Conservation (phyloP, 2,113 vertebrate genomes). For the Halcyon senegalensis region DNA sequence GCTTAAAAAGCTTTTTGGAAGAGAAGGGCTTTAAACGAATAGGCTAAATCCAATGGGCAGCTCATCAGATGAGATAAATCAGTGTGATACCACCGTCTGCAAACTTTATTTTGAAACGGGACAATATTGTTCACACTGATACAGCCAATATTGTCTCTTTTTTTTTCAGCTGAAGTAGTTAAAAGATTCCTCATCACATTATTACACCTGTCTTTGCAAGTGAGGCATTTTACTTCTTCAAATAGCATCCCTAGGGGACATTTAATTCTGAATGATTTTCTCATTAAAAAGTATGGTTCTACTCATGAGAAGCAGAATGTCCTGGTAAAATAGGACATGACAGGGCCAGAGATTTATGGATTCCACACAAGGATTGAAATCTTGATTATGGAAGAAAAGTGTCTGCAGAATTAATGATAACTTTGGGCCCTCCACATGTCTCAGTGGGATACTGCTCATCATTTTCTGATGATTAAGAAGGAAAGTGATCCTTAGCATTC, state of each 20-base stretch:
- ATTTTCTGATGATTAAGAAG: background rate
- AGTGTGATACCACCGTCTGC: background rate
- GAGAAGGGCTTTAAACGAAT: background rate
- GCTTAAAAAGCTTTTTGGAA: background rate
- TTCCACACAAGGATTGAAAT: background rate
- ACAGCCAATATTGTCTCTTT: background rate
- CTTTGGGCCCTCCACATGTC: background rate
- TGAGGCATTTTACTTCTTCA: slow-evolving; percentile 33
- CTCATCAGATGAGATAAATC: background rate
- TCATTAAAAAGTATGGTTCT: slow-evolving; percentile 20
- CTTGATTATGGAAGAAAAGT: background rate
- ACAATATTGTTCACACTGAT: background rate
- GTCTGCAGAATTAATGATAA: background rate
- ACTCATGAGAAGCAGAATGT: slow-evolving; percentile 34
- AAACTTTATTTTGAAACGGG: background rate
- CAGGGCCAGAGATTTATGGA: slow-evolving; percentile 19
- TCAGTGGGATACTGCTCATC: background rate
- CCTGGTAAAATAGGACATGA: background rate
- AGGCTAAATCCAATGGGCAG: background rate
- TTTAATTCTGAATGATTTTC: slow-evolving; percentile 50
- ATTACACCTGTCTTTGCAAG: slow-evolving; percentile 39
- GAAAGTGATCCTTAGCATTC: background rate
- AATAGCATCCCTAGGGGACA: background rate
- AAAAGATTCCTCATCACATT: background rate
- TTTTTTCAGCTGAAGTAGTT: background rate